A percentile compares a stretch with the other conserved stretches of the same genome.
These are phyloP conservation scores for Liparis tanakae DNA, from an alignment of 2,797 vertebrate species.

Conservation along the genomic window DNA sequence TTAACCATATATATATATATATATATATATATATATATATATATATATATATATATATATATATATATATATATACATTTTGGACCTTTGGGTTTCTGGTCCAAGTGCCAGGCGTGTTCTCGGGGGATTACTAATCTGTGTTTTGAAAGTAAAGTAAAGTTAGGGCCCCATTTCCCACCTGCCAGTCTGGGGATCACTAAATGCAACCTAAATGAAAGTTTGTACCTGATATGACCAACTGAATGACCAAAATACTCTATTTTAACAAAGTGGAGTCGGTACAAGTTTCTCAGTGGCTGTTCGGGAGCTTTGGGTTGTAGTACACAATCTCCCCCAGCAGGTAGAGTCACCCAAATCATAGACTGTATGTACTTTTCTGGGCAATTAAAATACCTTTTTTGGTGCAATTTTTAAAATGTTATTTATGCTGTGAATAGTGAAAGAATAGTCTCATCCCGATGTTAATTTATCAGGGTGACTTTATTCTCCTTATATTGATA, in stretches of 20 bases:
- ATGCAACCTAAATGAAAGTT: not conserved
- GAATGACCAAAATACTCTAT: not conserved
- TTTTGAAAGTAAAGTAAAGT: not conserved
- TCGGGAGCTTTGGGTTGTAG: not conserved
- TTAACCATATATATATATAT: no score
- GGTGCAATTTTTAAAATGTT: not conserved
- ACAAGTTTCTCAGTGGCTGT: not conserved
- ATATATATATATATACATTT: no score
- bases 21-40: no score
- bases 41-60: no score
- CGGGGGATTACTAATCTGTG: not conserved
- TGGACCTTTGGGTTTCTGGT: not conserved
- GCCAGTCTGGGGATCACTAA: not conserved
- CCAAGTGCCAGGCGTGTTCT: not conserved
- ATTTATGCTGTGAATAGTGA: not conserved
- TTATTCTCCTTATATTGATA: not conserved
- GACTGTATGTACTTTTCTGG: not conserved
- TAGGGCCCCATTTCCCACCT: not conserved
- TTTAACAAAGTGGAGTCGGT: not conserved
- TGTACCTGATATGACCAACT: not conserved
- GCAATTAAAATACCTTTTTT: not conserved
- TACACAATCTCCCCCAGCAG: conserved; percentile 16
- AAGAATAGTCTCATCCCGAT: not conserved
- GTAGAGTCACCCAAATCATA: not conserved
- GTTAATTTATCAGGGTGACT: not conserved